These are phyloP conservation scores for Herpetotheres cachinnans DNA, from an alignment of 2,113 vertebrate genomes.

Conservation along the genomic window DNA sequence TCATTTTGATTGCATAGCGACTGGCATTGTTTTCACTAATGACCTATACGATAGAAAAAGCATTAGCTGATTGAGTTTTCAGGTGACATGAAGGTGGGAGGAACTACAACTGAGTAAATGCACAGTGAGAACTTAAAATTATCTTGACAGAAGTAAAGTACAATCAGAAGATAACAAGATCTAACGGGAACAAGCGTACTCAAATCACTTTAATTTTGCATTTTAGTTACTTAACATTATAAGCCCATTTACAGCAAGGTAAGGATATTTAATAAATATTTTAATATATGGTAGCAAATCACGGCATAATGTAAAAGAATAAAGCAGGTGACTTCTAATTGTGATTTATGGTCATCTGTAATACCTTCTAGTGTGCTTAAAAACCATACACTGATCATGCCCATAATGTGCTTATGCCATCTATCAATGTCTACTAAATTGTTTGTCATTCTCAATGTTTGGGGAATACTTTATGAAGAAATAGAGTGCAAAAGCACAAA, in stretches of 20 bases:
- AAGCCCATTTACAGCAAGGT: not conserved
- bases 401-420: not conserved
- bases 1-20: not conserved
- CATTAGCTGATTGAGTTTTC: not conserved
- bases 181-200: not conserved
- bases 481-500: not conserved
- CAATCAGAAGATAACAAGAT: not conserved
- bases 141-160: not conserved
- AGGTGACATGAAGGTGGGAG: not conserved
- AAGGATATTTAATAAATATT: not conserved
- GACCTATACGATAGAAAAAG: not conserved
- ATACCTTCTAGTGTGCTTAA: not conserved
- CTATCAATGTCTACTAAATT: not conserved
- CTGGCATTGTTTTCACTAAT: not conserved
- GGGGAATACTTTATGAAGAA: not conserved
- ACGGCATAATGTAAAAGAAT: not conserved
- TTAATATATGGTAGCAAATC: not conserved
- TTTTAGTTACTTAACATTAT: not conserved
- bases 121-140: not conserved
- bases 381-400: not conserved
- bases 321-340: not conserved
- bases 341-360: not conserved
- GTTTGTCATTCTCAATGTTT: not conserved
- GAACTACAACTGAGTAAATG: not conserved
- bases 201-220: not conserved